Percentiles rank a stretch among this genome's conserved stretches.
phyloP scores from a whole-genome alignment of 2,797 vertebrate genomes.

The Gambusia yucatana region DNA sequence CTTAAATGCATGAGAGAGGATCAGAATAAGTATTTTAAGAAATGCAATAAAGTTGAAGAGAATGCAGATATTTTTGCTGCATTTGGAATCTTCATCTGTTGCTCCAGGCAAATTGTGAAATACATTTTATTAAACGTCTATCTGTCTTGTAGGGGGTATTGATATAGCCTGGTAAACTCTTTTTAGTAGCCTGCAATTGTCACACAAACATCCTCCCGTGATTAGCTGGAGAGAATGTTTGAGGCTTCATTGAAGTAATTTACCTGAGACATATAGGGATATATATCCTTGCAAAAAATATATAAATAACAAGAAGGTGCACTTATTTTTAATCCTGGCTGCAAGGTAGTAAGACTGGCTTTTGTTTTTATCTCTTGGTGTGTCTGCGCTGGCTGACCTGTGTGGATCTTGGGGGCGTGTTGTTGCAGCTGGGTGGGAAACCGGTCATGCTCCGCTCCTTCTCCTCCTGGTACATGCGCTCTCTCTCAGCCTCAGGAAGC shows the following conservation, averaged over 20 bases:
- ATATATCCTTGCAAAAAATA: background rate
- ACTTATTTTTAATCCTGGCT: background rate
- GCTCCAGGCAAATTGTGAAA: background rate
- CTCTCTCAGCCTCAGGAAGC: slow-evolving; percentile 90
- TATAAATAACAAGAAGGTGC: background rate
- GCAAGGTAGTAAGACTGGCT: background rate
- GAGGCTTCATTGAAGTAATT: background rate
- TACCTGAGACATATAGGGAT: background rate
- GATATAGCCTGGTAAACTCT: background rate
- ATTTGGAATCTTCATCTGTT: background rate
- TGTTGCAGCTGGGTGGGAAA: slow-evolving; percentile 89
- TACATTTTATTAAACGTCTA: background rate
- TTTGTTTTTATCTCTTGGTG: background rate
- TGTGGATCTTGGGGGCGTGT: slow-evolving; percentile 87
- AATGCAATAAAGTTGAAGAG: background rate
- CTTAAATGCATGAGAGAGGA: background rate
- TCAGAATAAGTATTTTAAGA: background rate
- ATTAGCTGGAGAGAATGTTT: background rate
- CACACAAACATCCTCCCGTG: background rate
- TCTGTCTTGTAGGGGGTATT: background rate
- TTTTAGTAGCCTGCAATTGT: background rate
- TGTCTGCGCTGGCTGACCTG: slow-evolving; percentile 79
- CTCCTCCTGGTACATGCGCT: slow-evolving; percentile 95
- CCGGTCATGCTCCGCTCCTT: slow-evolving; percentile 91
- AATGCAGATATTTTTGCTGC: background rate